Conservation (phyloP, 2,888 invertebrate species). For the Sicus ferrugineus region DNA sequence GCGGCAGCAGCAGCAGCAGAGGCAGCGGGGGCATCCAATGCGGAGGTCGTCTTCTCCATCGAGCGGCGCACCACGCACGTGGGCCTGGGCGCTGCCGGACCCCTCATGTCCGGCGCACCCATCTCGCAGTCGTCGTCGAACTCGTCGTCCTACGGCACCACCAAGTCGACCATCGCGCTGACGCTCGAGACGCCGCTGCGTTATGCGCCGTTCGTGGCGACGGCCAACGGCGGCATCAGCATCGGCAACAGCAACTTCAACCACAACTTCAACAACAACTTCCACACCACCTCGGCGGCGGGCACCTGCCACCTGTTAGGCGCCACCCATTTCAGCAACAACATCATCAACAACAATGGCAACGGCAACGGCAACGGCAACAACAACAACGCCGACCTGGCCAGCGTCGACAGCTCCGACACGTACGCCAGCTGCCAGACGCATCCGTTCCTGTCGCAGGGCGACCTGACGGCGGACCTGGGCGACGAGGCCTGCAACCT, state of each 20-base stretch:
- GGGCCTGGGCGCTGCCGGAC: conserved; percentile 34
- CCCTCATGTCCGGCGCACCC: conserved; percentile 41
- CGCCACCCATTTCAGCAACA: conserved; percentile 38
- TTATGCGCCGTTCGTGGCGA: conserved; percentile 54
- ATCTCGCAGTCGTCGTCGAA: conserved; percentile 59
- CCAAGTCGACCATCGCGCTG: conserved; percentile 62
- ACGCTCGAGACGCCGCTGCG: conserved; percentile 60
- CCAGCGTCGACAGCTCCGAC: conserved; percentile 81
- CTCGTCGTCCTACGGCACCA: conserved; percentile 61
- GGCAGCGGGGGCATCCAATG: conserved; percentile 38
- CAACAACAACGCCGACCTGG: conserved; percentile 66
- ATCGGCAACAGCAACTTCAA: conserved; percentile 37
- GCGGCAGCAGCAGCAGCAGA: conserved; percentile 36
- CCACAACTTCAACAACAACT: conserved; percentile 46
- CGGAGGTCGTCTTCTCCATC: conserved; percentile 42
- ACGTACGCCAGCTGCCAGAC: conserved; percentile 97
- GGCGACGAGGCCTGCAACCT: conserved; percentile 61
- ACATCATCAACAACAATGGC: conserved; percentile 49
- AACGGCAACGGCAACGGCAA: conserved; percentile 58
- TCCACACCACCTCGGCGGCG: conserved; percentile 57
- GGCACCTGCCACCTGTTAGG: conserved; percentile 46
- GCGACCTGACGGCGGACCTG: conserved; percentile 72
- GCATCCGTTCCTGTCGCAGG: conserved; percentile 90
- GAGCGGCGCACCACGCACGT: conserved; percentile 20
- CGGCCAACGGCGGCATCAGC: conserved; percentile 40